Conservation (phyloP, 2,113 vertebrate genomes). For the Pionites leucogaster region DNA sequence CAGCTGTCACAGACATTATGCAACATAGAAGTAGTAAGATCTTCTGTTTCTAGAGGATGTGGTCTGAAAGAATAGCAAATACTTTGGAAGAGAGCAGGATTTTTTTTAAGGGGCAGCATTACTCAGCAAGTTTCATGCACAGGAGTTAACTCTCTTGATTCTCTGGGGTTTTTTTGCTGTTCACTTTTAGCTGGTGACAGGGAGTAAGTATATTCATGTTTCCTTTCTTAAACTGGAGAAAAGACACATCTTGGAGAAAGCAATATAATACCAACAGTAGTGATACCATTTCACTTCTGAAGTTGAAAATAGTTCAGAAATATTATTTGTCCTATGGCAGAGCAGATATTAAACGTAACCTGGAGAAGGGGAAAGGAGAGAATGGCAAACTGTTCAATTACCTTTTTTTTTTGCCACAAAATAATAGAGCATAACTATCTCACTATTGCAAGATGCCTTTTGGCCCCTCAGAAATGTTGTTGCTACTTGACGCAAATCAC, state of each 20-base stretch:
- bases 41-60: conserved; percentile 39
- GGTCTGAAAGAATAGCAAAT: background rate
- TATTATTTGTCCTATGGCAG: background rate
- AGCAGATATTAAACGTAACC: background rate
- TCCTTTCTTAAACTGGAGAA: background rate
- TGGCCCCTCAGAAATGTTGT: background rate
- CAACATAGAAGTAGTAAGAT: background rate
- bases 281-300: background rate
- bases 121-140: conserved; percentile 41
- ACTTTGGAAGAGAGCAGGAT: background rate
- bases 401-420: background rate
- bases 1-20: conserved; percentile 7
- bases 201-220: background rate
- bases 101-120: conserved; percentile 19
- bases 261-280: background rate
- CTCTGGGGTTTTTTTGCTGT: background rate
- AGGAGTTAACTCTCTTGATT: background rate
- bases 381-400: background rate
- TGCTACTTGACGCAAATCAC: background rate
- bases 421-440: background rate
- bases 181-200: background rate
- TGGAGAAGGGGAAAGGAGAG: background rate
- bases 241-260: background rate
- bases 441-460: background rate
- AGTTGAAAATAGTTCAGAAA: background rate